phyloP scores from a whole-genome alignment of 2,113 vertebrate genomes.

The Antechinus stuartii region DNA sequence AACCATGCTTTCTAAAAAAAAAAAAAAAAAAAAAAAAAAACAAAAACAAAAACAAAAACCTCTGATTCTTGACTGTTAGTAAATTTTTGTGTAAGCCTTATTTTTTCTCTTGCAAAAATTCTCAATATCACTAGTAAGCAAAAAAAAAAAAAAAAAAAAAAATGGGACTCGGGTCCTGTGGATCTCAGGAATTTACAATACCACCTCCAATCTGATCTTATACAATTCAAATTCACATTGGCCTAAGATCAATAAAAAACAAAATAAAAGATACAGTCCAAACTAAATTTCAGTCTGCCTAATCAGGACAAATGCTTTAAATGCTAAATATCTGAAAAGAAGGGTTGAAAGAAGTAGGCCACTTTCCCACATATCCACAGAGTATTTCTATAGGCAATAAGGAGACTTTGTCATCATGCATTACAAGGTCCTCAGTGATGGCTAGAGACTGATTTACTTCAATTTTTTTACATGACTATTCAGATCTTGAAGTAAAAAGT shows the following conservation, averaged over 20 bases:
- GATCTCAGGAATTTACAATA: not conserved
- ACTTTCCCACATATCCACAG: not conserved
- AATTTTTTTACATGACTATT: not conserved
- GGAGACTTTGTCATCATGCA: not conserved
- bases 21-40: too few relatives aligned
- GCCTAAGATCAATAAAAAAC: not conserved
- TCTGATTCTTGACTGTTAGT: not conserved
- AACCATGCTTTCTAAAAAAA: not conserved
- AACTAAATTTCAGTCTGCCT: not conserved
- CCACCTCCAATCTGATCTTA: not conserved
- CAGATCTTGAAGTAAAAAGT: not conserved
- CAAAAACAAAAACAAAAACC: too few relatives aligned
- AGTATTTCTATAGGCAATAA: not conserved
- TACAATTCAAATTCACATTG: not conserved
- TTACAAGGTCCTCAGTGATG: not conserved
- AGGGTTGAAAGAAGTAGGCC: not conserved
- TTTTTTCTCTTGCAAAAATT: not conserved
- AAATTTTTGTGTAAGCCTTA: not conserved
- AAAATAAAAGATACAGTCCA: not conserved
- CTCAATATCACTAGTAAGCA: not conserved
- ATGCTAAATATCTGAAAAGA: not conserved
- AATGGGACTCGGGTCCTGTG: not conserved
- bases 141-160: not conserved
- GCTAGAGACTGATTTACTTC: not conserved
- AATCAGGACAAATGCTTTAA: not conserved